Conservation (phyloP, 2,888 invertebrate species). For the Ophion obscuratus region DNA sequence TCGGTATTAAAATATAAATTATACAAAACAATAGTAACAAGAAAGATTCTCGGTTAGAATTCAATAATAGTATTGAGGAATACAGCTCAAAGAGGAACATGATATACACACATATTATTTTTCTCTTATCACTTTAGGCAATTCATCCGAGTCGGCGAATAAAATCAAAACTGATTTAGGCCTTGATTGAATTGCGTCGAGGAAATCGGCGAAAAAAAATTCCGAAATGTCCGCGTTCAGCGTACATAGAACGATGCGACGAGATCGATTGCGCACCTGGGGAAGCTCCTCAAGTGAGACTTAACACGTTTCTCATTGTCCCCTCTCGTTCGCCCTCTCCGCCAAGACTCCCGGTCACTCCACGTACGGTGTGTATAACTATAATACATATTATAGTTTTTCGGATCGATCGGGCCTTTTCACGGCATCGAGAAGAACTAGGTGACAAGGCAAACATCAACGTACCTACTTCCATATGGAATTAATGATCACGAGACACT, state of each 20-base stretch:
- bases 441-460: not conserved
- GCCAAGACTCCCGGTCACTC: no score
- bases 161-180: slow-evolving; percentile 19
- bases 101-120: not conserved
- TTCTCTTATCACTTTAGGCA: not conserved
- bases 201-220: slow-evolving; percentile 21
- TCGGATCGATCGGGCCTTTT: slow-evolving; percentile 33
- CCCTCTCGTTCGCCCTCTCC: not conserved
- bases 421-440: not conserved
- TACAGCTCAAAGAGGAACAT: no score
- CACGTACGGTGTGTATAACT: slow-evolving; percentile 12
- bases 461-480: slow-evolving; percentile 4
- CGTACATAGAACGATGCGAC: not conserved
- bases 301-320: slow-evolving; percentile 25
- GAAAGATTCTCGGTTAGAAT: not conserved
- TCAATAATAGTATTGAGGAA: not conserved
- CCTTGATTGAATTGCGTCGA: slow-evolving; percentile 19
- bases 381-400: slow-evolving; percentile 1
- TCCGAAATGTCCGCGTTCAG: not conserved
- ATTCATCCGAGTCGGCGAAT: not conserved
- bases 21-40: no score
- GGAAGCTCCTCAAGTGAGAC: slow-evolving; percentile 53
- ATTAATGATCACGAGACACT: slow-evolving; percentile 9
- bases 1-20: no score
- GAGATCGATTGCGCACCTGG: slow-evolving; percentile 33